A percentile compares a stretch with the other conserved stretches of the same genome.
These are phyloP conservation scores for Lycodopsis pacificus DNA, from an alignment of 2,797 vertebrate species.

Conservation along the genomic window DNA sequence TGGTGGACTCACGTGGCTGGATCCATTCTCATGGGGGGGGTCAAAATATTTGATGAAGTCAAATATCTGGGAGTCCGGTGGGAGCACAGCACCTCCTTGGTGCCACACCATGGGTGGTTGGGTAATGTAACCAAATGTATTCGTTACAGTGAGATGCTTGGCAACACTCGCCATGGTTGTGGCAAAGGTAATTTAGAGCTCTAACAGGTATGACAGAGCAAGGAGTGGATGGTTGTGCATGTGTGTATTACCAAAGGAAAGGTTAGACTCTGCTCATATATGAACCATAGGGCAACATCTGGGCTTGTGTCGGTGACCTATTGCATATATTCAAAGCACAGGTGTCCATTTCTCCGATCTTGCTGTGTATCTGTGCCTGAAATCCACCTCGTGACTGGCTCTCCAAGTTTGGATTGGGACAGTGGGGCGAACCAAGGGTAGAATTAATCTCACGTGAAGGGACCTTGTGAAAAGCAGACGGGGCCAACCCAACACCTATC, in stretches of 20 bases:
- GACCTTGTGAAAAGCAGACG: constrained; percentile 70
- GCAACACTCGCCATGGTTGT: constrained; percentile 67
- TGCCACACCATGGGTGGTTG: constrained; percentile 61
- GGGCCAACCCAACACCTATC: constrained; percentile 49
- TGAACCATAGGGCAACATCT: constrained; percentile 47
- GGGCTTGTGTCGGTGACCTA: constrained; percentile 62
- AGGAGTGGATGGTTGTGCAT: constrained; percentile 34
- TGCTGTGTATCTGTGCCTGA: constrained; percentile 37
- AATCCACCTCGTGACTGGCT: constrained; percentile 33
- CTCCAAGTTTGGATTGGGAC: constrained; percentile 43
- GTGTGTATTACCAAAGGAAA: constrained; percentile 57
- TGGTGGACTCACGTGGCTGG: constrained; percentile 54
- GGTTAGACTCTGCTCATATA: constrained; percentile 55
- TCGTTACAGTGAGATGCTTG: constrained; percentile 71
- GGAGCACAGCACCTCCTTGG: constrained; percentile 38
- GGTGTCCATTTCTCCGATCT: constrained; percentile 32
- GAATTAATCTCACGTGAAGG: constrained; percentile 69
- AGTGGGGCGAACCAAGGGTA: constrained; percentile 52
- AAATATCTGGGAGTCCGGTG: constrained; percentile 43
- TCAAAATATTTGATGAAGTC: constrained; percentile 56
- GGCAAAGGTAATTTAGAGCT: constrained; percentile 83
- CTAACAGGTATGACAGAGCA: constrained; percentile 84
- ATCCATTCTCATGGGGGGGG: constrained; percentile 27
- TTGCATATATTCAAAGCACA: constrained; percentile 35
- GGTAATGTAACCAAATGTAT: constrained; percentile 83